Evolutionary conservation across 2,113 vertebrate species (phyloP).

Genomic region (Gopherus evgoodei): DNA sequence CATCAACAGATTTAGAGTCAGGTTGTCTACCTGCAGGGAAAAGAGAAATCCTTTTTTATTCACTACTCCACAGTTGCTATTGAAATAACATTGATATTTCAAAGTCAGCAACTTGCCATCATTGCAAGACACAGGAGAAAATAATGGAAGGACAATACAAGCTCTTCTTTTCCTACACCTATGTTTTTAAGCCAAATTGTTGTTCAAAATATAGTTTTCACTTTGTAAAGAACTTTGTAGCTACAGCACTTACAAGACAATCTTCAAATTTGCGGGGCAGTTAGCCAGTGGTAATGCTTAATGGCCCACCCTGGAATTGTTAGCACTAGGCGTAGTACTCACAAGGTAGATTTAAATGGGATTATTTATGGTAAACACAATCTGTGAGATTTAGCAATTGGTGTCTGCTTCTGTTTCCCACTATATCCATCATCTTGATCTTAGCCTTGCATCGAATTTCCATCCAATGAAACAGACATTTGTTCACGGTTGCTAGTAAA

Average conservation of each 20-base stretch:
- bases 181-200: background rate
- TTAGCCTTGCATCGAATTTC: background rate
- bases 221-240: no score
- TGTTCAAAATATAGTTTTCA: no score
- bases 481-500: background rate
- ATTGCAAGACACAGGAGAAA: background rate
- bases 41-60: background rate
- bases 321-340: background rate
- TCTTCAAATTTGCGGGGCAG: background rate
- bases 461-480: background rate
- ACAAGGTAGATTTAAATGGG: background rate
- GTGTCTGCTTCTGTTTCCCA: background rate
- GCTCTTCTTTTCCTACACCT: background rate
- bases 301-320: background rate
- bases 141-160: background rate
- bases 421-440: background rate
- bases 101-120: background rate
- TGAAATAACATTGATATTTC: background rate
- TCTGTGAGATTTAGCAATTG: background rate
- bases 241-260: no score
- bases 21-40: background rate
- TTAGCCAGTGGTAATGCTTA: background rate
- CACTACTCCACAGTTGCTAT: background rate
- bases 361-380: background rate
- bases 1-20: background rate